Percentiles rank a stretch among this genome's conserved stretches.
Evolutionary conservation across 2,888 invertebrate genomes (phyloP).

Genomic region (Drosophila macrospina): DNA sequence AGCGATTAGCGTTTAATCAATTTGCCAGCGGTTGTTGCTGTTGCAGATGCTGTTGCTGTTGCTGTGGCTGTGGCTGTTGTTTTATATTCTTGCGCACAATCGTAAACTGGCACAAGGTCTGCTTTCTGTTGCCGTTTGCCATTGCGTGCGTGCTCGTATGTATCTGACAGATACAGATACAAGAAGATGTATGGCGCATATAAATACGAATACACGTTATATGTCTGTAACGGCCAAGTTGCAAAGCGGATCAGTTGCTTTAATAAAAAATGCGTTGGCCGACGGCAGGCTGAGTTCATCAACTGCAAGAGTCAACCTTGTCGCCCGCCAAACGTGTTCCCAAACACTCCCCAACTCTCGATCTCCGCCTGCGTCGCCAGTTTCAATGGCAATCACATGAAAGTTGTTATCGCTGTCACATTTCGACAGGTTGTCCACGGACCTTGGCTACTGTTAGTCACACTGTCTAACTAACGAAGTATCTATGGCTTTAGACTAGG

Average conservation of each 20-base stretch:
- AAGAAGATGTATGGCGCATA: constrained; percentile 52
- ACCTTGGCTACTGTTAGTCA: constrained; percentile 50
- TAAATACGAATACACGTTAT: constrained; percentile 22
- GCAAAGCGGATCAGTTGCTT: constrained; percentile 74
- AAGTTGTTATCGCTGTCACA: constrained; percentile 68
- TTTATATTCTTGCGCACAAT: constrained; percentile 65
- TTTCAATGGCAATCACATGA: constrained; percentile 40
- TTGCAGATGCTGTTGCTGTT: constrained; percentile 9
- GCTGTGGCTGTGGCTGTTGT: constrained; percentile 15
- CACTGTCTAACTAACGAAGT: constrained; percentile 25
- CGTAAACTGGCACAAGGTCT: constrained; percentile 80
- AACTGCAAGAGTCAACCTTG: constrained; percentile 70
- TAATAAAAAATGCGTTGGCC: constrained; percentile 75
- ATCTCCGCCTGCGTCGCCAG: neutral
- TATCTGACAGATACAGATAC: constrained; percentile 62
- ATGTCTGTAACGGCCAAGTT: constrained; percentile 52
- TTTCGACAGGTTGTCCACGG: constrained; percentile 45
- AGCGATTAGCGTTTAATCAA: constrained; percentile 78
- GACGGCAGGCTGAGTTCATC: constrained; percentile 66
- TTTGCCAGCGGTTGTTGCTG: constrained; percentile 52
- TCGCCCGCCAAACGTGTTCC: constrained; percentile 63
- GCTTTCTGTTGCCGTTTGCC: constrained; percentile 56
- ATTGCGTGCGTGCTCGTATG: constrained; percentile 53
- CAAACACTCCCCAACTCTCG: neutral
- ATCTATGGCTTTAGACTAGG: constrained; percentile 23